Conservation (phyloP, 2,113 vertebrate species). For the Physeter macrocephalus region DNA sequence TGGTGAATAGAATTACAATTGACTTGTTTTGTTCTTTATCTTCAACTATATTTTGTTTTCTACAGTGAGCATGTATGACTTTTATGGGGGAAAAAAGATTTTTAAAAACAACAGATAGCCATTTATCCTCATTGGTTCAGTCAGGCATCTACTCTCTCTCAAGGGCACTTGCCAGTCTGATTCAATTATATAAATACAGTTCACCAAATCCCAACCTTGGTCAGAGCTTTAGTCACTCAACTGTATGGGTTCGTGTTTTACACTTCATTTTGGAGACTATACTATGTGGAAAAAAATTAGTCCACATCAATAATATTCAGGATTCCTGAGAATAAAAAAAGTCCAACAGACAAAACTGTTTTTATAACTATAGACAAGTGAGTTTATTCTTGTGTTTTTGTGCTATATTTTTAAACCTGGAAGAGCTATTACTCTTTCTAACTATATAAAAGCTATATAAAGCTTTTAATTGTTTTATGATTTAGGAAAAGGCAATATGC, state of each 20-base stretch:
- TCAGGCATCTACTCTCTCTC: neutral
- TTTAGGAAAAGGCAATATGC: neutral
- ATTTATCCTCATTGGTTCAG: neutral
- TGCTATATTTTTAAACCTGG: neutral
- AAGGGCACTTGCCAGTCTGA: neutral
- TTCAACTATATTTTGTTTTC: slow-evolving; percentile 21
- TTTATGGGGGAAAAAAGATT: neutral
- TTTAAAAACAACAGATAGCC: neutral
- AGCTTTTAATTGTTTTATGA: neutral
- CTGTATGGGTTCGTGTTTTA: neutral
- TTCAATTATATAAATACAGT: neutral
- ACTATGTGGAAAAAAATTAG: neutral
- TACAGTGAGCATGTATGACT: neutral
- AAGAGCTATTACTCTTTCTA: neutral
- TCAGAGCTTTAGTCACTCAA: neutral
- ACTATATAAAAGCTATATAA: neutral
- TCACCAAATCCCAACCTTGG: neutral
- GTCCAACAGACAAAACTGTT: neutral
- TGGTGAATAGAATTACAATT: neutral
- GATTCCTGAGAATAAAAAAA: neutral
- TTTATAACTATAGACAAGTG: neutral
- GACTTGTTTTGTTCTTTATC: neutral
- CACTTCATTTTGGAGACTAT: neutral
- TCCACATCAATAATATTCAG: neutral
- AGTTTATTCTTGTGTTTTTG: neutral